phyloP scores from a whole-genome alignment of 2,113 vertebrate species.

The Brachionichthys hirsutus region DNA sequence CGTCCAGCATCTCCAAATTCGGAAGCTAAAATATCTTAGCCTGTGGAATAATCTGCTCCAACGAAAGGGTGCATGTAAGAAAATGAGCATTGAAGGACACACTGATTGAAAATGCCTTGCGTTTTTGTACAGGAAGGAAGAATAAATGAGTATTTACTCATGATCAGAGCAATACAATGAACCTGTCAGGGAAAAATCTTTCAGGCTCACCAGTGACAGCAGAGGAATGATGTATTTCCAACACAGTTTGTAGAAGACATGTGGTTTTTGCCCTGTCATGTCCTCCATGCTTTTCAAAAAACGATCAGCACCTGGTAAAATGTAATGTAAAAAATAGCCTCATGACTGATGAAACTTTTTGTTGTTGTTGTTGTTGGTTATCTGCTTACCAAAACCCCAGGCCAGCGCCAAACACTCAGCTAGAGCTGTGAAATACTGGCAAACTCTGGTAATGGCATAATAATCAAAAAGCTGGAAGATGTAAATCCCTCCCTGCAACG shows the following conservation, averaged over 20 bases:
- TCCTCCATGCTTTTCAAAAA: conserved; percentile 37
- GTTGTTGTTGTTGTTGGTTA: too few species aligned
- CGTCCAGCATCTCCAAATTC: too few species aligned
- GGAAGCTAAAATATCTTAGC: too few species aligned
- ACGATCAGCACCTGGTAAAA: conserved; percentile 25
- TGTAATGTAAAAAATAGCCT: not conserved
- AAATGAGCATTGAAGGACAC: too few species aligned
- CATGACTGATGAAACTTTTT: too few species aligned
- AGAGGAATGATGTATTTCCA: conserved; percentile 53
- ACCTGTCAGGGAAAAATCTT: not conserved
- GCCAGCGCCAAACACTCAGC: conserved; percentile 46
- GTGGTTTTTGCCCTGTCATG: conserved; percentile 47
- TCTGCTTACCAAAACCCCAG: conserved; percentile 60
- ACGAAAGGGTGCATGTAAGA: too few species aligned
- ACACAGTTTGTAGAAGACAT: conserved; percentile 46
- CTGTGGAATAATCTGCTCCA: too few species aligned
- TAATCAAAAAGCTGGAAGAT: conserved; percentile 65
- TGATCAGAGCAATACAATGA: not conserved
- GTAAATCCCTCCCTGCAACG: conserved; percentile 57
- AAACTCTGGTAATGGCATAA: conserved; percentile 52
- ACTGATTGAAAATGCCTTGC: too few species aligned
- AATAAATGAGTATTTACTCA: not conserved
- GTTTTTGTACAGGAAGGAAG: too few species aligned
- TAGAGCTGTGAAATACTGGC: conserved; percentile 45
- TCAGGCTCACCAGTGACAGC: conserved; percentile 47